phyloP scores from a whole-genome alignment of 2,113 vertebrate species.

The Pipa parva region DNA sequence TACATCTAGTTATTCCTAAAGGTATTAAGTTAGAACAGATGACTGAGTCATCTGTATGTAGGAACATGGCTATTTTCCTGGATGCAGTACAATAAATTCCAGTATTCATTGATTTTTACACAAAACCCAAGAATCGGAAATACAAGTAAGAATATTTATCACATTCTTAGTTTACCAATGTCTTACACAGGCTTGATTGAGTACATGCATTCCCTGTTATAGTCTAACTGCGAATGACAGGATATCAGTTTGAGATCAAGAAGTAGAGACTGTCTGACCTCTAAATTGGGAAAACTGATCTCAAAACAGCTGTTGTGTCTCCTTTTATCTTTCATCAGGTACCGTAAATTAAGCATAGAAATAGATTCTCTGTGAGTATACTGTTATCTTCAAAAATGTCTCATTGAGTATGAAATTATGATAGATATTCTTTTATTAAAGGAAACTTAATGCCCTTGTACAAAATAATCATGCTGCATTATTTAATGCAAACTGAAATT shows the following conservation, averaged over 20 bases:
- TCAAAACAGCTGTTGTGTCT: constrained; percentile 16
- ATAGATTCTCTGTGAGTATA: not conserved
- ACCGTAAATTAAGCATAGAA: constrained; percentile 13
- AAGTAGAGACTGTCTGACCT: constrained; percentile 28
- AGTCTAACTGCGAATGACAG: constrained; percentile 20
- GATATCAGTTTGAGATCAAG: constrained; percentile 21
- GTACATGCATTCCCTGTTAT: constrained; percentile 10
- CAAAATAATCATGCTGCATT: too few species aligned
- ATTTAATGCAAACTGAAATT: too few species aligned
- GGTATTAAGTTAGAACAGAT: constrained; percentile 31
- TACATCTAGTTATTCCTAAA: constrained; percentile 38
- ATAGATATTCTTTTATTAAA: not conserved
- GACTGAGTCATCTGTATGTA: constrained; percentile 24
- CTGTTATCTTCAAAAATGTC: not conserved
- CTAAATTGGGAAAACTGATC: constrained; percentile 31
- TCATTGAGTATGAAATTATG: not conserved
- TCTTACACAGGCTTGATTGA: constrained; percentile 19
- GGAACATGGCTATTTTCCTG: constrained; percentile 17
- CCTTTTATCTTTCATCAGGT: constrained; percentile 6
- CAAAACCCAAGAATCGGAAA: constrained; percentile 26
- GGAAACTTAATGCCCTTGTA: not conserved
- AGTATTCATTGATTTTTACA: constrained; percentile 24
- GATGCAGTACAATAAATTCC: constrained; percentile 20
- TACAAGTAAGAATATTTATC: constrained; percentile 27
- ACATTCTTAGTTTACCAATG: constrained; percentile 14